Base-by-base conservation (phyloP, 1,140 invertebrate genomes). In the Steinernema khuongi region DNA sequence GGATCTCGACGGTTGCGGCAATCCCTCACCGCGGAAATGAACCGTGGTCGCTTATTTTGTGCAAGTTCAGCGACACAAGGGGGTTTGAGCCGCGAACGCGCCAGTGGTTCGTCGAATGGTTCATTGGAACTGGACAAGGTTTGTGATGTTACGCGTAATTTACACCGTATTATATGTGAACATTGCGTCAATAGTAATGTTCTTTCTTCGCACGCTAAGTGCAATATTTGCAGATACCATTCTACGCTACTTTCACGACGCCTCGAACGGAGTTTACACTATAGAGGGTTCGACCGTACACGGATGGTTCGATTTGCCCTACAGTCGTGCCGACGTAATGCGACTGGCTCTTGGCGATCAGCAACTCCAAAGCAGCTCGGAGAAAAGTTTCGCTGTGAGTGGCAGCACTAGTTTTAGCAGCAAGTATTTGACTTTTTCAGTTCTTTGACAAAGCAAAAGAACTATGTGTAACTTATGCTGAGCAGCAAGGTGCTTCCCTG, bases 1-100 rank as follows among this genome's bases (percentile, higher is more conserved):
- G 71, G 26, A 22, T 74, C 72, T 36, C 68, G 22, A 11, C 70
- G 26, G 72, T 33, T 14, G 22, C 31, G 26, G 31, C 44, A 26
- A 83, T 83, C 33, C 81, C 81, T 1, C 44, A 77, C 41, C 50
- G 81, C 36, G 81, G 74, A 22, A 78, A 77, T 36, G 82, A 83
- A 75, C 81, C 83, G 31, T 83, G 81, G 81, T 83, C 82, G n/a
- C 44, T 83, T 22, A 83, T 83, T 72, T 72, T 83, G 28, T 83
- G 81, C 80, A 83, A 83, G 74, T 84, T 85, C 67, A 72, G 69
- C 14, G 83, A 81, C 29, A 41, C 72, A 19, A 36, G 73, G 17
- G 26, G 73, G 1, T 83, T 75, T 60, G 81, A 83, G 66, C 81
- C 81, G 29, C 69, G 73, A 60, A 72, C 73, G 18, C 60, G 36